Conservation (phyloP, 2,113 vertebrate genomes). For the Campylomormyrus numenius region DNA sequence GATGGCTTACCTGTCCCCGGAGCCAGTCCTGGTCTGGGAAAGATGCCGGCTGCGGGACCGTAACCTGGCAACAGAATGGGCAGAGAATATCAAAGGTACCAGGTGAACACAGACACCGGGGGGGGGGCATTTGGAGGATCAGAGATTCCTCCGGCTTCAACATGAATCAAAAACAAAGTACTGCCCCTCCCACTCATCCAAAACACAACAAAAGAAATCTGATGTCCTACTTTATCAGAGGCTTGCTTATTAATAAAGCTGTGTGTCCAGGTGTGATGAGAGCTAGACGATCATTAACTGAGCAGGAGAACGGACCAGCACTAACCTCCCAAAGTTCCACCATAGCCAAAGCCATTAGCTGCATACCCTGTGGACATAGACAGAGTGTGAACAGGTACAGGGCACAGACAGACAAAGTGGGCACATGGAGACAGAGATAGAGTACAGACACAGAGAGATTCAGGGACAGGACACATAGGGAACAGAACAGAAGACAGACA, state of each 20-base stretch:
- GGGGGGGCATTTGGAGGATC: background rate
- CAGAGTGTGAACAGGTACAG: background rate
- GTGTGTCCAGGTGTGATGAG: background rate
- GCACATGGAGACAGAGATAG: background rate
- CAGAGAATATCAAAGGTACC: background rate
- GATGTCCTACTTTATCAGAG: background rate
- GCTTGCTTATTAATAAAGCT: background rate
- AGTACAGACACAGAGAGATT: background rate
- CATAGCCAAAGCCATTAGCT: background rate
- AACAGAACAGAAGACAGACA: background rate
- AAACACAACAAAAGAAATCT: background rate
- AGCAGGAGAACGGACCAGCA: background rate
- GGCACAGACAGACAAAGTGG: background rate
- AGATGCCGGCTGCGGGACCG: background rate
- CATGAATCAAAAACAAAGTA: background rate
- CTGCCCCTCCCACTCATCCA: background rate
- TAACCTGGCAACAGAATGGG: background rate
- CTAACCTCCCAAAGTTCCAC: slow-evolving; percentile 13
- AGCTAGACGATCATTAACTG: background rate
- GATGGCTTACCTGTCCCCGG: background rate
- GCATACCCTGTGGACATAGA: slow-evolving; percentile 1
- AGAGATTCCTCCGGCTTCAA: background rate
- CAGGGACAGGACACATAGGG: background rate
- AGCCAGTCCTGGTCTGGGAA: background rate
- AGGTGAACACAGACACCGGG: background rate